Conservation (phyloP, 1,140 invertebrate genomes). For the Aricia agestis region DNA sequence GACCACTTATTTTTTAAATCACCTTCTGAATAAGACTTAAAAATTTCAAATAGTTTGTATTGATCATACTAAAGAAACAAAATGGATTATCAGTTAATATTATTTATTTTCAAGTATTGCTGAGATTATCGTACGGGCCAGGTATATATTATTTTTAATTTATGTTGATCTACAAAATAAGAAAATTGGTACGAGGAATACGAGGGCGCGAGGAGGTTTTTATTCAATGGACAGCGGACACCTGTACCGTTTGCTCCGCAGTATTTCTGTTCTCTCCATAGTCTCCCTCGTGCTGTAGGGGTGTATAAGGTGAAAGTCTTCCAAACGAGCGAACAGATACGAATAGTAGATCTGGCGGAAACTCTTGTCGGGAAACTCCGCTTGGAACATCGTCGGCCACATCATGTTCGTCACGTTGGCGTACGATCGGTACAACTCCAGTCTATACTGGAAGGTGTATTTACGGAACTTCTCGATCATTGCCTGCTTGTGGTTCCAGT, state of each 20-base stretch:
- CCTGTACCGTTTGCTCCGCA: conserved; percentile 43
- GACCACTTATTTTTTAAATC: too few relatives aligned
- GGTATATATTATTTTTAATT: too few relatives aligned
- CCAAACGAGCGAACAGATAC: conserved; percentile 47
- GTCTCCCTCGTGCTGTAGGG: conserved; percentile 53
- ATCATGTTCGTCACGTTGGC: conserved; percentile 56
- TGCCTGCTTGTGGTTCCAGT: conserved; percentile 49
- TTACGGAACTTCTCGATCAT: conserved; percentile 51
- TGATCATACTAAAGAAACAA: too few relatives aligned
- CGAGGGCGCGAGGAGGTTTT: not conserved
- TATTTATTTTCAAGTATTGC: too few relatives aligned
- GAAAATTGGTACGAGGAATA: too few relatives aligned
- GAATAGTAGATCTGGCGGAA: conserved; percentile 66
- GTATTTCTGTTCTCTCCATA: conserved; percentile 35
- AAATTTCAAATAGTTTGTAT: too few relatives aligned
- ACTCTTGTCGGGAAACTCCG: conserved; percentile 56
- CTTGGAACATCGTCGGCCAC: conserved; percentile 61
- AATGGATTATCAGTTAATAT: too few relatives aligned
- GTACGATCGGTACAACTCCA: conserved; percentile 46
- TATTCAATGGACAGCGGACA: conserved; percentile 36
- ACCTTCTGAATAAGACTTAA: too few relatives aligned
- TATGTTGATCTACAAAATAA: too few relatives aligned
- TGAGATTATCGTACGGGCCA: too few relatives aligned
- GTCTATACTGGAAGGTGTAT: conserved; percentile 44
- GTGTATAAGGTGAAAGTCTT: conserved; percentile 56